phyloP scores from a whole-genome alignment of 2,888 invertebrate species.

The Strigamia maritima region DNA sequence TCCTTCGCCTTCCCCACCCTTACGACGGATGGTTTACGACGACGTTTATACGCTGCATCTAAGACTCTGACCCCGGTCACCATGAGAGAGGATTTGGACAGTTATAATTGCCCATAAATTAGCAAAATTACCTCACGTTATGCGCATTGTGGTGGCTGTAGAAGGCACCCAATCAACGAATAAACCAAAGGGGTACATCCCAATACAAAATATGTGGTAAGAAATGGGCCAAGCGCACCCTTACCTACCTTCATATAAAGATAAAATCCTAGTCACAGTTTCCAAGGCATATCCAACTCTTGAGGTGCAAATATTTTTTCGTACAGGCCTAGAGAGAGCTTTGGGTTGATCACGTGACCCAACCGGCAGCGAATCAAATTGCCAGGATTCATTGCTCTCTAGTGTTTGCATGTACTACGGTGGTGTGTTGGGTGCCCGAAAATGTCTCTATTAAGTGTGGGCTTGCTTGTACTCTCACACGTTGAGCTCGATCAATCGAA shows the following conservation, averaged over 20 bases:
- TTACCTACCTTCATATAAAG: slow-evolving; percentile 41
- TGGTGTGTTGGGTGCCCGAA: slow-evolving; percentile 28
- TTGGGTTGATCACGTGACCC: slow-evolving; percentile 42
- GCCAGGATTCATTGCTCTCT: slow-evolving; percentile 42
- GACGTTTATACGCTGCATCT: slow-evolving; percentile 37
- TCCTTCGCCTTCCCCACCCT: slow-evolving; percentile 34
- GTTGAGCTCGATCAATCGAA: not conserved
- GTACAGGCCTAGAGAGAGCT: slow-evolving; percentile 39
- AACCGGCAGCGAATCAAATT: slow-evolving; percentile 43
- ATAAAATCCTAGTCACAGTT: slow-evolving; percentile 41
- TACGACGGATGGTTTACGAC: slow-evolving; percentile 38
- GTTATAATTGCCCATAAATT: slow-evolving; percentile 41
- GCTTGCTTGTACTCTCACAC: slow-evolving; percentile 7
- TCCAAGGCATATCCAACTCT: slow-evolving; percentile 41
- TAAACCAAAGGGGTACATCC: slow-evolving; percentile 4
- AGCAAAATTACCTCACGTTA: slow-evolving; percentile 40
- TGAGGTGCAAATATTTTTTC: slow-evolving; percentile 41
- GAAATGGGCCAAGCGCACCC: slow-evolving; percentile 30
- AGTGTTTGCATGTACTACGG: slow-evolving; percentile 37
- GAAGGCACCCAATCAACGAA: slow-evolving; percentile 26
- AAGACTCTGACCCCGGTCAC: slow-evolving; percentile 41
- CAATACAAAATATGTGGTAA: not conserved
- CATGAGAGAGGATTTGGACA: slow-evolving; percentile 40
- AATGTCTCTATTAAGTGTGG: slow-evolving; percentile 39
- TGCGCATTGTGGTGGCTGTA: slow-evolving; percentile 37